These are phyloP conservation scores for Carterocephalus palaemon DNA, from an alignment of 2,888 invertebrate genomes.

Conservation along the genomic window DNA sequence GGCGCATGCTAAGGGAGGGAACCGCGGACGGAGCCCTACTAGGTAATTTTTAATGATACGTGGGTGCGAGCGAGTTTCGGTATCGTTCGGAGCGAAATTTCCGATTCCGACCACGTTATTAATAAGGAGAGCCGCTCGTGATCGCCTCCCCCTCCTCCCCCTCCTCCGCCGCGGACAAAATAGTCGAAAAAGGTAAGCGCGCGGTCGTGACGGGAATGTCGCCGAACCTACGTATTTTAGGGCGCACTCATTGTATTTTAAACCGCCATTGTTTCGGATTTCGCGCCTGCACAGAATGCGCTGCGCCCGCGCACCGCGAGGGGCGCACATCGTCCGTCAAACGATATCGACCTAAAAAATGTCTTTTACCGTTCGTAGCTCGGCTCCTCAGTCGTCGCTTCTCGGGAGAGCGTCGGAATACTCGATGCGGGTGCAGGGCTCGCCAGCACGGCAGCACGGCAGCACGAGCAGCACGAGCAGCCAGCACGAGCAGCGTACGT, in stretches of 20 bases:
- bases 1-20: constrained; percentile 44
- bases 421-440: neutral
- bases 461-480: neutral
- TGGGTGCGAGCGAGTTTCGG: constrained; percentile 31
- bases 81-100: constrained; percentile 39
- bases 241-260: constrained; percentile 74
- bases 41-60: constrained; percentile 32
- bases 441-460: neutral
- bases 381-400: constrained; percentile 29
- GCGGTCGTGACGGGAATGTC: constrained; percentile 74
- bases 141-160: constrained; percentile 48
- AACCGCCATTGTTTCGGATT: constrained; percentile 74
- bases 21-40: constrained; percentile 25
- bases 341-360: constrained; percentile 43
- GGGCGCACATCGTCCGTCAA: constrained; percentile 41
- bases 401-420: constrained; percentile 12
- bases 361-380: constrained; percentile 28
- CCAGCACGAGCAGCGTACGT: too few relatives aligned
- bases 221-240: constrained; percentile 66
- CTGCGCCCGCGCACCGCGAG: constrained; percentile 12
- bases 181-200: constrained; percentile 71
- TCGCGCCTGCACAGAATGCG: constrained; percentile 63
- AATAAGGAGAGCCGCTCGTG: constrained; percentile 64
- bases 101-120: constrained; percentile 70
- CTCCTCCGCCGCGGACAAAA: constrained; percentile 53